phyloP scores from a whole-genome alignment of 2,888 invertebrate species.

The Scaptomyza flava region DNA sequence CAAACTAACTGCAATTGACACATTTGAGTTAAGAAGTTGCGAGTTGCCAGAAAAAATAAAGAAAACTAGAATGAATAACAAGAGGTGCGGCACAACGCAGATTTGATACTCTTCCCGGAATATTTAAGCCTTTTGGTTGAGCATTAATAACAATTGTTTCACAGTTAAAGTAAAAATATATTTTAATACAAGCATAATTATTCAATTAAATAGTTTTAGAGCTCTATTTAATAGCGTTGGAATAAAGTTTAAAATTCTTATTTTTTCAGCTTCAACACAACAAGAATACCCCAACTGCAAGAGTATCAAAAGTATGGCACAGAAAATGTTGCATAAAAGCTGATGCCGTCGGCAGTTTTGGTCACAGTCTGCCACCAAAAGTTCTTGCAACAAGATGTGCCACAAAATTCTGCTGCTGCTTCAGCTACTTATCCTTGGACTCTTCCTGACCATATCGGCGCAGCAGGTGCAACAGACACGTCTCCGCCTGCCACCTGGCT shows the following conservation, averaged over 20 bases:
- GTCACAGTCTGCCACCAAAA: slow-evolving; percentile 45
- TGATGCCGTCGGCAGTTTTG: slow-evolving; percentile 1
- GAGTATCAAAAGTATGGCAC: slow-evolving; percentile 42
- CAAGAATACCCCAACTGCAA: neutral
- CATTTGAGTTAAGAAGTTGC: slow-evolving; percentile 25
- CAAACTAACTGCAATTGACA: slow-evolving; percentile 44
- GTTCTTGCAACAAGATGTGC: slow-evolving; percentile 62
- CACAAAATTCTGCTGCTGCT: slow-evolving; percentile 28
- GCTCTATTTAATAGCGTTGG: too few species aligned
- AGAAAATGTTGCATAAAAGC: slow-evolving; percentile 62
- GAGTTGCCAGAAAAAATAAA: slow-evolving; percentile 4
- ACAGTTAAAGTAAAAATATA: too few species aligned
- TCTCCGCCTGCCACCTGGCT: slow-evolving; percentile 42
- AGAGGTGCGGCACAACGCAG: neutral
- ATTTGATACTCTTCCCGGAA: neutral
- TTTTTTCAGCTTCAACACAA: too few species aligned
- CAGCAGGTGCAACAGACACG: slow-evolving; percentile 25
- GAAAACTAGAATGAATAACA: slow-evolving; percentile 3
- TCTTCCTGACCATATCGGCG: slow-evolving; percentile 19
- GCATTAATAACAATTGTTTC: too few species aligned
- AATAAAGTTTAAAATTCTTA: too few species aligned
- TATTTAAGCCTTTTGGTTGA: too few species aligned
- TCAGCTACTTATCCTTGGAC: slow-evolving; percentile 28
- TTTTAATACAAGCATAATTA: too few species aligned
- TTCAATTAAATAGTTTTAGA: too few species aligned